Base-by-base conservation (phyloP, 2,888 invertebrate species). In the Xanthia icteritia region DNA sequence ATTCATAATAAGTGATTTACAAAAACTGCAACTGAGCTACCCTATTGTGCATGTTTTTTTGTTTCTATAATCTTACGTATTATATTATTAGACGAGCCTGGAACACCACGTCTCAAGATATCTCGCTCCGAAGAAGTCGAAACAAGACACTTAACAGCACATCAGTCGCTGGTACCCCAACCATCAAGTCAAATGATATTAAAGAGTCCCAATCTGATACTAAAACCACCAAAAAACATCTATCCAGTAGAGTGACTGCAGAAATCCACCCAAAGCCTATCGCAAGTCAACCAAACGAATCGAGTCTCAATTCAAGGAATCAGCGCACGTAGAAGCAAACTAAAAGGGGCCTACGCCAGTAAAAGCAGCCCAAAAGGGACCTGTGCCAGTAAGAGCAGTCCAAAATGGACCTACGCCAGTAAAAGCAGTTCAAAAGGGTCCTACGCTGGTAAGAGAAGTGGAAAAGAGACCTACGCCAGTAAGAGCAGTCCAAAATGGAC, bases 51-150 rank as follows among this genome's bases (percentile, higher is more conserved):
- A 23, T 31, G 13, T 5, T 15, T 20, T 45, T 45, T 27, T 65
- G 17, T 42, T 66, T 54, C 2, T 15, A 31, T 31, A 54, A 54
- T 11, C 17, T 36, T 54, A 9, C 0, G 5, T 54, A 3, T 54
- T 36, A 23, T 67, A 5, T 36, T 54, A 3, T n/a, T 67, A 68
- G 67, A 6, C 5, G 67, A 56, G 0, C 17, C 51, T 36, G 36
- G 5, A 9, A 0, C 0, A 5, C 1, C 9, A 9, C 17, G 1
- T 3, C 51, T 0, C 2, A 15, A 5, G 1, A n/a, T 68, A 17
- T 3, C 5, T 5, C 36, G 67, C 17, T 56, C 56, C 3, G 17
- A 54, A 4, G 67, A 68, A n/a, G n/a, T 68, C 0, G 67, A 36
- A 5, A 54, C n/a, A 5, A 6, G 17, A 17, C 3, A 17, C 0